Conservation (phyloP, 2,888 invertebrate genomes). For the Nemapogon koenigi region DNA sequence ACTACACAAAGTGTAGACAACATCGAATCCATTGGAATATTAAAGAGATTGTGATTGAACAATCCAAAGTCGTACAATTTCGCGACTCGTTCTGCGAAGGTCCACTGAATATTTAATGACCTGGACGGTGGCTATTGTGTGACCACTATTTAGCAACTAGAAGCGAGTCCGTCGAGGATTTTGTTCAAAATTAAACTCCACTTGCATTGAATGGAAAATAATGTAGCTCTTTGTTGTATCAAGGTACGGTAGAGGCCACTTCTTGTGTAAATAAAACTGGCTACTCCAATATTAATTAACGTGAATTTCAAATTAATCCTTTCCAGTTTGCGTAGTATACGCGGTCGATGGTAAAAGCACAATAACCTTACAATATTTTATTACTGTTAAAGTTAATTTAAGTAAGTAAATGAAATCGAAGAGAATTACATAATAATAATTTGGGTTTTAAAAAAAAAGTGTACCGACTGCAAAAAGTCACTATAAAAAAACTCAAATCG, state of each 20-base stretch:
- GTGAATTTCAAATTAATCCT: conserved; percentile 38
- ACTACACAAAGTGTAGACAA: too few relatives aligned
- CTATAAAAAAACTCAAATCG: too few relatives aligned
- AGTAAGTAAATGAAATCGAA: neutral
- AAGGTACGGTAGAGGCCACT: conserved; percentile 14
- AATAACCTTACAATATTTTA: conserved; percentile 1
- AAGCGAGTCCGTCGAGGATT: conserved; percentile 11
- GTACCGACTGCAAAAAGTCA: too few relatives aligned
- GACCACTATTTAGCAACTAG: conserved; percentile 12
- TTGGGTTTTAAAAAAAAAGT: too few relatives aligned
- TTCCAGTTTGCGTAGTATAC: conserved; percentile 9
- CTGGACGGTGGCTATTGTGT: conserved; percentile 48
- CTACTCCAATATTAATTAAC: conserved; percentile 39
- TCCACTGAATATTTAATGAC: conserved; percentile 56
- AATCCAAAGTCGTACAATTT: too few relatives aligned
- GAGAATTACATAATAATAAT: too few relatives aligned
- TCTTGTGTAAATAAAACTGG: conserved; percentile 15
- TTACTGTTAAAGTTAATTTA: neutral
- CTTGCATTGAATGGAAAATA: conserved; percentile 46
- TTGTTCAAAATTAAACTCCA: conserved; percentile 28
- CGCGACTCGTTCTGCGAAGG: too few relatives aligned
- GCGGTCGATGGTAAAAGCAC: conserved; percentile 5
- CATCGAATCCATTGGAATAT: too few relatives aligned
- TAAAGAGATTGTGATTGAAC: too few relatives aligned
- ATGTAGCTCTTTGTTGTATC: conserved; percentile 38